Evolutionary conservation across 2,797 vertebrate genomes (phyloP).

Genomic region (Astyanax mexicanus): DNA sequence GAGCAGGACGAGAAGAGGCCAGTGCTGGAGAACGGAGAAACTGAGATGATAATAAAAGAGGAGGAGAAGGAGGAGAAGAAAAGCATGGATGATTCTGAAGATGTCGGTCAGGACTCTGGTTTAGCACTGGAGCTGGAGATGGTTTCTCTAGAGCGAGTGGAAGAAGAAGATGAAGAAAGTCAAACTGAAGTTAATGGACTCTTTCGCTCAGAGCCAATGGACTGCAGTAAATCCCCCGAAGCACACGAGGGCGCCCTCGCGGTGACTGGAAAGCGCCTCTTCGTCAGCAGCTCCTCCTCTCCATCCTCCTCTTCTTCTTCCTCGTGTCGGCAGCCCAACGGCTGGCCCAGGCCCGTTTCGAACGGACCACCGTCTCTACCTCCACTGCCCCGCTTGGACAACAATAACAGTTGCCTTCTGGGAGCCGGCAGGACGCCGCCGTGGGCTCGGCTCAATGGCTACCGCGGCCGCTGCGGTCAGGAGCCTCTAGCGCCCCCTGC

Average conservation of each 20-base stretch:
- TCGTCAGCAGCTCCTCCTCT: slow-evolving; percentile 64
- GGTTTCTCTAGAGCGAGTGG: slow-evolving; percentile 72
- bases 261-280: slow-evolving; percentile 56
- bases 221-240: slow-evolving; percentile 80
- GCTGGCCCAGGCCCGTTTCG: slow-evolving; percentile 75
- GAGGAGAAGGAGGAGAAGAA: neutral
- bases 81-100: neutral
- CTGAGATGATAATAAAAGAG: too few relatives aligned
- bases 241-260: slow-evolving; percentile 61
- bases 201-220: slow-evolving; percentile 77
- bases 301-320: slow-evolving; percentile 61
- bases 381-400: slow-evolving; percentile 74
- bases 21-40: neutral
- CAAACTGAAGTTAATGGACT: slow-evolving; percentile 56
- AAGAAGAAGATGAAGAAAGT: slow-evolving; percentile 65
- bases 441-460: slow-evolving; percentile 71
- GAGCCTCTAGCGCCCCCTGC: slow-evolving; percentile 53
- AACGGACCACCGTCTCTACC: slow-evolving; percentile 71
- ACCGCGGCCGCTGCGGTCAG: slow-evolving; percentile 64
- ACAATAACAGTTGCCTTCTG: slow-evolving; percentile 79
- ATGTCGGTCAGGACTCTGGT: slow-evolving; percentile 55
- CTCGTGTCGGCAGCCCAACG: slow-evolving; percentile 59
- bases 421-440: slow-evolving; percentile 78
- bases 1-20: slow-evolving; percentile 11
- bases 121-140: slow-evolving; percentile 71